A percentile compares a stretch with the other conserved stretches of the same genome.
phyloP scores from a whole-genome alignment of 2,797 vertebrate species.

The Danio tinwini region DNA sequence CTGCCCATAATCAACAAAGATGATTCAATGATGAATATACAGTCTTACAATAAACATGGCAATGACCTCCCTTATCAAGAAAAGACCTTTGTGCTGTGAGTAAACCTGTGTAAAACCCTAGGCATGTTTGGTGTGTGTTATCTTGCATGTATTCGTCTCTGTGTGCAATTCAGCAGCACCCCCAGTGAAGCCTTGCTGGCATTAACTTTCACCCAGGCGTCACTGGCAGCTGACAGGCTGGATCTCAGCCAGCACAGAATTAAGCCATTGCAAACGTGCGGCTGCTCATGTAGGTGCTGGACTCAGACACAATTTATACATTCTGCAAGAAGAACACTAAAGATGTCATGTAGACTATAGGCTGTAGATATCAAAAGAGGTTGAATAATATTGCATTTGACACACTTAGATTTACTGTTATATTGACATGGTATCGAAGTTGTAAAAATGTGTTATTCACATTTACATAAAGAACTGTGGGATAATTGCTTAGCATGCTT shows the following conservation, averaged over 20 bases:
- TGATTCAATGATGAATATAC: not conserved
- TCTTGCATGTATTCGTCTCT: not conserved
- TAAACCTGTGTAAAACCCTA: not conserved
- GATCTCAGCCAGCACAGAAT: constrained; percentile 51
- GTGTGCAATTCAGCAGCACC: not conserved
- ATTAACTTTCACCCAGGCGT: constrained; percentile 59
- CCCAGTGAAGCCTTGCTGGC: constrained; percentile 21
- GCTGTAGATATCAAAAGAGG: not conserved
- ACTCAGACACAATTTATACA: not conserved
- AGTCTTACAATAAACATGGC: constrained; percentile 11
- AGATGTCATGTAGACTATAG: no score
- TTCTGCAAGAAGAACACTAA: not conserved
- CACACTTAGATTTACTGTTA: no score
- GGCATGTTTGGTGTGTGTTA: constrained; percentile 4
- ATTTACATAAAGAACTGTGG: no score
- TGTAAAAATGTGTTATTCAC: no score
- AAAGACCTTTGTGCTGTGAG: constrained; percentile 42
- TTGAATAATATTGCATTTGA: not conserved
- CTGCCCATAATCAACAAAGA: not conserved
- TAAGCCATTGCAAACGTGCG: constrained; percentile 56
- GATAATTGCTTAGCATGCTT: no score
- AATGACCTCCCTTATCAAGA: constrained; percentile 41
- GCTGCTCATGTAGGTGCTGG: constrained; percentile 53
- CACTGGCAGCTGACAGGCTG: constrained; percentile 63
- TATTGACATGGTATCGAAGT: no score